Percentiles rank a stretch among this genome's conserved stretches.
Conservation (phyloP, 2,113 vertebrate genomes). For the Equus przewalskii region DNA sequence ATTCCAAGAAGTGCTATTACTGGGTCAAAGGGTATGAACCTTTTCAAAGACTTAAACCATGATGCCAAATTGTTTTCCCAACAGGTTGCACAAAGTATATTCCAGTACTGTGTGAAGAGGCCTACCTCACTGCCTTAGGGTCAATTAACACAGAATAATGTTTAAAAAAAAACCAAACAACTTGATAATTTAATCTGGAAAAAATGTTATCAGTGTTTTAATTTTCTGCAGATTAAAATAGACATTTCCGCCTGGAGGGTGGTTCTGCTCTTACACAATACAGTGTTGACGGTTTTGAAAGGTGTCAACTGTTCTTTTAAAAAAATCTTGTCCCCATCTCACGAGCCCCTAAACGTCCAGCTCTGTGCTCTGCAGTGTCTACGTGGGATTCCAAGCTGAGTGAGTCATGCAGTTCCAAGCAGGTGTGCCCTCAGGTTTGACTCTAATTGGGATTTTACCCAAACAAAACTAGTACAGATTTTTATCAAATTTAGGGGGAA, state of each 20-base stretch:
- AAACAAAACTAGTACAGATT: not conserved
- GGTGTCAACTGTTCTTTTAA: not conserved
- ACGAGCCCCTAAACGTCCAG: not conserved
- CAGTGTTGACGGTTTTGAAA: not conserved
- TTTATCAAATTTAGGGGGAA: not conserved
- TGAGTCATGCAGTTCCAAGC: not conserved
- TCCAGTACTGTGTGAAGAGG: accelerated
- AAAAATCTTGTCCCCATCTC: not conserved
- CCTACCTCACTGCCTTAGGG: not conserved
- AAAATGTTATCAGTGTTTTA: not conserved
- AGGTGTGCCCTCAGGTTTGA: not conserved
- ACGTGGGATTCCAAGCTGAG: not conserved
- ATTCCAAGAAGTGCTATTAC: not conserved
- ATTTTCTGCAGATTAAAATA: not conserved
- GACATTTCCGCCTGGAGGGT: not conserved
- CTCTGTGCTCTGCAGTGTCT: not conserved
- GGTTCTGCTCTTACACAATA: not conserved
- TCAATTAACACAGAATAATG: not conserved
- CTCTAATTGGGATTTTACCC: not conserved
- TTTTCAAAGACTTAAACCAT: not conserved
- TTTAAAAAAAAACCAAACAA: too few species aligned
- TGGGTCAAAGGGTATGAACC: not conserved
- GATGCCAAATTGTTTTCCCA: not conserved
- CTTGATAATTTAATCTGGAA: too few species aligned
- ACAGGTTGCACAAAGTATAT: too few species aligned